Evolutionary conservation across 2,888 invertebrate species (phyloP).

Genomic region (Drosophila algonquin): DNA sequence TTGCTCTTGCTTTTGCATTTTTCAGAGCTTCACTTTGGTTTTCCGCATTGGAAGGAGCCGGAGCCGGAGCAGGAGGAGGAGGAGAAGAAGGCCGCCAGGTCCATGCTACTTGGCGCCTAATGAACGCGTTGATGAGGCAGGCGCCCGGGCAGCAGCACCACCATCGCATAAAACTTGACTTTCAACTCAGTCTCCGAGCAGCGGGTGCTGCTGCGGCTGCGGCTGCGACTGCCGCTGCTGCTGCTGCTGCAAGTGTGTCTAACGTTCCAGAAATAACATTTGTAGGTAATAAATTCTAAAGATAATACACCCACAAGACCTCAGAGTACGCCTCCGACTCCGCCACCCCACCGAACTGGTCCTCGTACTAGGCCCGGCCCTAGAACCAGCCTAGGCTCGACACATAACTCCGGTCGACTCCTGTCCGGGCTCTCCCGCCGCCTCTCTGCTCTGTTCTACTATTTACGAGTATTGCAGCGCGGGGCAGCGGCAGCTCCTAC

Average conservation of each 20-base stretch:
- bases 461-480: conserved; percentile 65
- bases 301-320: conserved; percentile 75
- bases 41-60: neutral
- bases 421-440: neutral
- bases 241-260: conserved; percentile 55
- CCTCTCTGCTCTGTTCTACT: conserved; percentile 22
- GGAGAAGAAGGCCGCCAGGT: neutral
- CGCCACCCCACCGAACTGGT: too few relatives aligned
- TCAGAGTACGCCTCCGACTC: conserved; percentile 16
- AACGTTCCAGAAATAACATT: conserved; percentile 79
- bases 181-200: neutral
- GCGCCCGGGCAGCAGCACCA: conserved; percentile 10
- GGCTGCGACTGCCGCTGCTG: conserved; percentile 6
- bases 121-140: conserved; percentile 76
- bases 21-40: conserved; percentile 30
- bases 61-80: too few relatives aligned
- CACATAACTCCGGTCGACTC: conserved; percentile 50
- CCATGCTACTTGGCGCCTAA: conserved; percentile 65
- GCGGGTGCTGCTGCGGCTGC: conserved; percentile 17
- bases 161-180: conserved; percentile 10
- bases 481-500: conserved; percentile 3
- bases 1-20: conserved; percentile 4
- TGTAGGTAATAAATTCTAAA: conserved; percentile 78
- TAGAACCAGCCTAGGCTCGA: conserved; percentile 12
- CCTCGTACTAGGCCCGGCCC: neutral